Base-by-base conservation (phyloP, 1,140 invertebrate genomes). In the Acromyrmex charruanus region DNA sequence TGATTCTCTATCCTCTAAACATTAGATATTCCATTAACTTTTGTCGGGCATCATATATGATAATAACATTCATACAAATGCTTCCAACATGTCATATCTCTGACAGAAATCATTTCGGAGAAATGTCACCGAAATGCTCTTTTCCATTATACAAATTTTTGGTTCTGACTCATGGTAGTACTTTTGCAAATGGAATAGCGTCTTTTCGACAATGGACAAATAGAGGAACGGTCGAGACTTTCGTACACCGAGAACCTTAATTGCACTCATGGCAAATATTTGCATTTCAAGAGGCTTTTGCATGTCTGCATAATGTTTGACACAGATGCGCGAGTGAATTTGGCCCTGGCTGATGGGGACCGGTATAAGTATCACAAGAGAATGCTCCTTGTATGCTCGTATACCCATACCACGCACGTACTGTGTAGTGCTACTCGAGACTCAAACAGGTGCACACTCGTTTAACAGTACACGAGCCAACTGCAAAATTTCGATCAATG, bases 271-370 rank as follows among this genome's bases (percentile, higher is more conserved):
- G 55, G 91, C 89, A 89, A 92, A 91, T 87, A 92, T 92, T 92
- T 92, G 88, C 91, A 92, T 92, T 92, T 92, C 91, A 92, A 92
- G 91, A 79, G 86, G 88, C 88, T 88, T 91, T 77, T 86, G 88
- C 87, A 87, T 87, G 88, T 74, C 88, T 90, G 91, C 87, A 92
- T 92, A 91, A 92, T 92, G 91, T 92, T 92, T 92, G 88, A 91
- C 88, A 92, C 91, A 92, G 91, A 65, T 90, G 81, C 63, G 31
- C 88, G 25, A 66, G 49, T 44, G 51, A 65, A 53, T 65, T 51
- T 59, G 53, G 68, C 59, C 69, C 58, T 31, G 25, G 25, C 18
- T 21, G 53, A 14, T n/a, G 44, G 55, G 31, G 25, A 63, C 61
- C 53, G 61, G 12, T 53, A 28, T 80, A 80, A 90, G 79, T 85